Conservation (phyloP, 2,797 vertebrate genomes). For the Cryptoprocta ferox region DNA sequence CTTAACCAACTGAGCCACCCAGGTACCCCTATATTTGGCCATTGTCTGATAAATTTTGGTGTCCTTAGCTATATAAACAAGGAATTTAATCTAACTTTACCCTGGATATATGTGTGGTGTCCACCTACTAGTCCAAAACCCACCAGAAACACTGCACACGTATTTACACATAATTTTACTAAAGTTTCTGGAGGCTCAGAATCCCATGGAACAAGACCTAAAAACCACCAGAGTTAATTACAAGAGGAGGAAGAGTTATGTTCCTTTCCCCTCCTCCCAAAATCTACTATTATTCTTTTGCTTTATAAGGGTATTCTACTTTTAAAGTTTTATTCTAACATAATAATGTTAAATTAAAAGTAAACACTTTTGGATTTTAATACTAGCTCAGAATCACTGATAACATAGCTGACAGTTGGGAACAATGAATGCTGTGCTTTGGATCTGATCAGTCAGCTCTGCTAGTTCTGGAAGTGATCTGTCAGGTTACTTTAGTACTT, state of each 20-base stretch:
- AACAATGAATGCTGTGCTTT: conserved; percentile 1
- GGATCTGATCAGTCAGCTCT: conserved; percentile 1
- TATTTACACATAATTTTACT: conserved; percentile 3
- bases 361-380: conserved; percentile 27
- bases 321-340: conserved; percentile 11
- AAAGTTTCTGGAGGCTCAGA: conserved; percentile 6
- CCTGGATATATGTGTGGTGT: neutral
- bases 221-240: neutral
- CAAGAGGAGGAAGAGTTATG: neutral
- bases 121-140: neutral
- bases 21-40: neutral
- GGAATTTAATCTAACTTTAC: conserved; percentile 25
- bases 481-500: neutral
- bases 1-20: no score
- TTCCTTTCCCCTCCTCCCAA: neutral
- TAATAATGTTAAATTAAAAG: conserved; percentile 26
- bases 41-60: neutral
- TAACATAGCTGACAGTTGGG: neutral
- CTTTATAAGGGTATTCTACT: neutral
- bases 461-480: neutral
- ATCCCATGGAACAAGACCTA: neutral
- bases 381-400: neutral
- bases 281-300: neutral
- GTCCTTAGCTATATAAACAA: neutral
- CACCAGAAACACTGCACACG: neutral